phyloP scores from a whole-genome alignment of 2,113 vertebrate genomes.

The Pheucticus melanocephalus region DNA sequence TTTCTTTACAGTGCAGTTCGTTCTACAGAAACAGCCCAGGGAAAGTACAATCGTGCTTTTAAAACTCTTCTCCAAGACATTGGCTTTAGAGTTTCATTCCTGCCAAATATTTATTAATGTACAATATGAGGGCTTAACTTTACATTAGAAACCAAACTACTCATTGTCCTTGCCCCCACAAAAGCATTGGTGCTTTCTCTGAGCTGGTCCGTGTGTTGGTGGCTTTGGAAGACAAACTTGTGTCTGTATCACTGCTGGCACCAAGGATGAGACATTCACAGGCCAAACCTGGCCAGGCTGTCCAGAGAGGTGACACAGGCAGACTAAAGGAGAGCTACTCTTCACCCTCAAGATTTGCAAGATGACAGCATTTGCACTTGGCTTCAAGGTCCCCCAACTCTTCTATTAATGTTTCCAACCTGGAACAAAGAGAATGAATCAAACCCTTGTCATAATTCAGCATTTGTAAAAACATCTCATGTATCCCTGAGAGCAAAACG shows the following conservation, averaged over 20 bases:
- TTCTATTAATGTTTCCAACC: not conserved
- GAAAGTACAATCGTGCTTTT: not conserved
- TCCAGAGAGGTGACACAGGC: not conserved
- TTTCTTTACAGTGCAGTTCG: not conserved
- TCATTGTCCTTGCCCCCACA: not conserved
- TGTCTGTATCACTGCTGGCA: not conserved
- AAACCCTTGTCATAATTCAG: not conserved
- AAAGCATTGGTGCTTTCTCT: not conserved
- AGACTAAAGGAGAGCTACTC: not conserved
- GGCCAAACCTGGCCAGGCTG: not conserved
- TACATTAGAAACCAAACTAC: not conserved
- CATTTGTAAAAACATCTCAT: not conserved
- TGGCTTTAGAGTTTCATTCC: not conserved
- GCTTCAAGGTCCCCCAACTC: not conserved
- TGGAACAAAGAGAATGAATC: slow-evolving; percentile 14
- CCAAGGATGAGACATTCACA: not conserved
- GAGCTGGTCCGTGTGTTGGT: fast-evolving
- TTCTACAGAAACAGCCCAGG: not conserved
- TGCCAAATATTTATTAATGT: not conserved
- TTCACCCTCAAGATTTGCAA: not conserved
- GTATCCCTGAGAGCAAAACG: not conserved
- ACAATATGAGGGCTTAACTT: not conserved
- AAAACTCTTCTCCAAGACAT: not conserved
- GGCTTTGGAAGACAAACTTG: fast-evolving
- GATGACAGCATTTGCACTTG: not conserved